These are phyloP conservation scores for Pachydiplax longipennis DNA, from an alignment of 2,888 invertebrate genomes.

Conservation along the genomic window DNA sequence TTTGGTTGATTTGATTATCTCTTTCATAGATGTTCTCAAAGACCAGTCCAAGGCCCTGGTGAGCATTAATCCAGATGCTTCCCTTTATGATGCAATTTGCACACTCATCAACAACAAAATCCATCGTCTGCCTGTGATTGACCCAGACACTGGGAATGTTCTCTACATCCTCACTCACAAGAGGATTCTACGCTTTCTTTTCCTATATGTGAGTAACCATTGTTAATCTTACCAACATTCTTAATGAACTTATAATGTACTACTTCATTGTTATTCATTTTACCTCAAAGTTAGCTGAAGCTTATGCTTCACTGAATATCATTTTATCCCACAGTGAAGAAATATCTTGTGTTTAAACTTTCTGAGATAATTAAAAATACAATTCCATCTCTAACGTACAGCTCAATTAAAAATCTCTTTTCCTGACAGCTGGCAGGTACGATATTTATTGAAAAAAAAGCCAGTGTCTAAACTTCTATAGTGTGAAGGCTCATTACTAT, in stretches of 20 bases:
- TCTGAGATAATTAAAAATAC: no score
- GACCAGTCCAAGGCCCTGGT: slow-evolving; percentile 87
- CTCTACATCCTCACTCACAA: slow-evolving; percentile 98
- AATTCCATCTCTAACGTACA: no score
- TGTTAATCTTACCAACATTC: not conserved
- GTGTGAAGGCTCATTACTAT: no score
- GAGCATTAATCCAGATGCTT: slow-evolving; percentile 90
- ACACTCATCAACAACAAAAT: slow-evolving; percentile 93
- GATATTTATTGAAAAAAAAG: no score
- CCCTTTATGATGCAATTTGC: slow-evolving; percentile 91
- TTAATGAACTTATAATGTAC: not conserved
- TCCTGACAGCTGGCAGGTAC: no score
- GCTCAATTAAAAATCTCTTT: no score
- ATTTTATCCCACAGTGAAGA: no score
- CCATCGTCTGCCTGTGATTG: slow-evolving; percentile 96
- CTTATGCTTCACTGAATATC: no score
- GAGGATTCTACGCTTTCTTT: slow-evolving; percentile 95
- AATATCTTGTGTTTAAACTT: no score
- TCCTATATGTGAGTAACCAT: slow-evolving; percentile 87
- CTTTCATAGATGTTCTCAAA: slow-evolving; percentile 78
- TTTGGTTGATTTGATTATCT: not conserved
- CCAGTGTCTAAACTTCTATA: no score
- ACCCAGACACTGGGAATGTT: slow-evolving; percentile 93
- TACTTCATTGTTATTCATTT: not conserved
- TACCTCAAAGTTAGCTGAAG: no score